Conservation (phyloP, 2,113 vertebrate species). For the Felis catus region DNA sequence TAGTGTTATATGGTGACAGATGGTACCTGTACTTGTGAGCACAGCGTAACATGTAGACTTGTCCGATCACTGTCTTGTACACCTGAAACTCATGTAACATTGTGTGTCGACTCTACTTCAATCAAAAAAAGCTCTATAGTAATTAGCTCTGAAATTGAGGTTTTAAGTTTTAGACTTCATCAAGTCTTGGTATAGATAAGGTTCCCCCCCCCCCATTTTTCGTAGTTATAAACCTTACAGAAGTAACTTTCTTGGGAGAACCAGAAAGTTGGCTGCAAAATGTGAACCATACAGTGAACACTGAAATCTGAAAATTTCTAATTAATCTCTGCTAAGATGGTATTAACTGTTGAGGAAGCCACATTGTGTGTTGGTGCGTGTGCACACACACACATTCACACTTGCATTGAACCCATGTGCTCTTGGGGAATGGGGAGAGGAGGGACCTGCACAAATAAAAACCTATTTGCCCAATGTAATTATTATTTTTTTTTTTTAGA, state of each 20-base stretch:
- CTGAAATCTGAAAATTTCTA: neutral
- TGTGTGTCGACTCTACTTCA: neutral
- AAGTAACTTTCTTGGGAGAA: neutral
- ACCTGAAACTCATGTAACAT: neutral
- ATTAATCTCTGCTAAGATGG: neutral
- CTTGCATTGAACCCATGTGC: neutral
- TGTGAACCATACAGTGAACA: neutral
- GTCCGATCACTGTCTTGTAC: neutral
- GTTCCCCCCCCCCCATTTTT: neutral
- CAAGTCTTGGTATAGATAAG: neutral
- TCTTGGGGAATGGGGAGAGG: neutral
- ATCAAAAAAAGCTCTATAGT: neutral
- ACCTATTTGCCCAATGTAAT: slow-evolving; percentile 35
- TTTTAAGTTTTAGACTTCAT: slow-evolving; percentile 25
- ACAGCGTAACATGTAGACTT: neutral
- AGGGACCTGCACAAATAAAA: neutral
- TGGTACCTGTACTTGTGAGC: neutral
- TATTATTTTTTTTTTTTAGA: slow-evolving; percentile 83
- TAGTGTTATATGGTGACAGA: neutral
- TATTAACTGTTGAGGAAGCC: neutral
- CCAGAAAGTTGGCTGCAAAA: neutral
- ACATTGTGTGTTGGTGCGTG: neutral
- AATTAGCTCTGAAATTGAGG: neutral
- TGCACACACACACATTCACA: no score
- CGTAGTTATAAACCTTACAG: neutral